Percentiles rank a stretch among this genome's conserved stretches.
phyloP scores from a whole-genome alignment of 2,888 invertebrate genomes.

The Chironomus riparius region DNA sequence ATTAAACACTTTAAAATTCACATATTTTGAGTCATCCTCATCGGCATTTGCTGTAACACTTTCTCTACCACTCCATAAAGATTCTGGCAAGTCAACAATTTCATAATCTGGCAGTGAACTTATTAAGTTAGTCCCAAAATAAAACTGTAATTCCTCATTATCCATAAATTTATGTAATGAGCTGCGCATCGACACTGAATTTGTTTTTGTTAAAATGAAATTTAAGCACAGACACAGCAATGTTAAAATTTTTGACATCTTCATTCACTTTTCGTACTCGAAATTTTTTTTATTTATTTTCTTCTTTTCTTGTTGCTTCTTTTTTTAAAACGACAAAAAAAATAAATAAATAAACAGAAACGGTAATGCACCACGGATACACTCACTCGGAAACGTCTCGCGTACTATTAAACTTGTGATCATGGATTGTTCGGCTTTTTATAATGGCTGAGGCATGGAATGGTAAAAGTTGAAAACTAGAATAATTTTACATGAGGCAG shows the following conservation, averaged over 20 bases:
- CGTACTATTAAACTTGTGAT: background rate
- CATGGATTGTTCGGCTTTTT: background rate
- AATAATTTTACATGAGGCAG: background rate
- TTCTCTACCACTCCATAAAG: conserved; percentile 40
- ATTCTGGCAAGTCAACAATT: conserved; percentile 51
- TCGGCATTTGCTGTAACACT: conserved; percentile 35
- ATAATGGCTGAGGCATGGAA: background rate
- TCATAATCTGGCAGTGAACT: conserved; percentile 49
- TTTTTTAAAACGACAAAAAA: background rate
- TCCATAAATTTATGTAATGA: conserved; percentile 40
- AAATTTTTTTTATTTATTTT: too few species aligned
- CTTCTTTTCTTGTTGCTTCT: background rate
- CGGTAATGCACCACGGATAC: background rate
- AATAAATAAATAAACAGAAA: background rate
- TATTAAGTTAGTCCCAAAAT: conserved; percentile 39
- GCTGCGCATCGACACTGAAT: background rate
- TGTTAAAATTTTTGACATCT: too few species aligned
- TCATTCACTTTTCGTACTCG: too few species aligned
- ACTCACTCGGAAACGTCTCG: background rate
- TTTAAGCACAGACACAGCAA: too few species aligned
- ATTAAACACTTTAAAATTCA: conserved; percentile 52
- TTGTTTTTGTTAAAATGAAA: background rate
- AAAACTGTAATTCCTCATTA: conserved; percentile 41
- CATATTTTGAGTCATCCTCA: conserved; percentile 42
- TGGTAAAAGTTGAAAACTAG: conserved; percentile 5